Percentiles rank a stretch among this genome's conserved stretches.
Conservation (phyloP, 1,140 invertebrate genomes). For the Drosophila sturtevanti region DNA sequence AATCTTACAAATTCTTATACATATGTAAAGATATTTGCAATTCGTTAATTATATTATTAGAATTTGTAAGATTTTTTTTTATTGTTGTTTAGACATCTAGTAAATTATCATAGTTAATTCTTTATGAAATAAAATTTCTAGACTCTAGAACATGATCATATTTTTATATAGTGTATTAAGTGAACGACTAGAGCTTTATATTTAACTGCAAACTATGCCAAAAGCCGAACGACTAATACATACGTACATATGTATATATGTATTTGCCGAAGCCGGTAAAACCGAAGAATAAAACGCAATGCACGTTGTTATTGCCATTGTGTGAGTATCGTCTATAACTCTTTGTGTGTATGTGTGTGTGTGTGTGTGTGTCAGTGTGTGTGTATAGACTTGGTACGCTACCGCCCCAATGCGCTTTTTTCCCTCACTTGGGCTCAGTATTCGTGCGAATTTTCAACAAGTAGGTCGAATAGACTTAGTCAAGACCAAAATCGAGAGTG, state of each 20-base stretch:
- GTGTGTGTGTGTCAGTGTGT: not conserved
- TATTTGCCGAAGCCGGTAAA: slow-evolving; percentile 12
- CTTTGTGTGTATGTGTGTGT: not conserved
- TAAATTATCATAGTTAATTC: too few relatives aligned
- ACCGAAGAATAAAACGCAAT: slow-evolving; percentile 2
- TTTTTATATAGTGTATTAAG: not conserved
- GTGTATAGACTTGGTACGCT: slow-evolving; percentile 37
- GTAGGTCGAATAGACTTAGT: slow-evolving; percentile 40
- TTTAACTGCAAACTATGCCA: not conserved
- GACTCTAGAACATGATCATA: not conserved
- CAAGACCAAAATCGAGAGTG: slow-evolving; percentile 8
- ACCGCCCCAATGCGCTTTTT: slow-evolving; percentile 41
- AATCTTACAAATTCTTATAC: too few relatives aligned
- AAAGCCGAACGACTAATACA: not conserved
- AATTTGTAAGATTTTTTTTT: too few relatives aligned
- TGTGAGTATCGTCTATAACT: not conserved
- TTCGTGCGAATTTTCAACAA: slow-evolving; percentile 58
- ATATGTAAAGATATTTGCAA: too few relatives aligned
- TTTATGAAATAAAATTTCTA: too few relatives aligned
- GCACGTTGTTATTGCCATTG: slow-evolving; percentile 2
- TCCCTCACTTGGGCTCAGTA: slow-evolving; percentile 39
- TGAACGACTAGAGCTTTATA: not conserved
- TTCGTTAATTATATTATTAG: too few relatives aligned
- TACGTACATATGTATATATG: too few relatives aligned
- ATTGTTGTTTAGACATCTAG: too few relatives aligned